phyloP scores from a whole-genome alignment of 1,140 invertebrate genomes.

The Melanaphis sacchari region DNA sequence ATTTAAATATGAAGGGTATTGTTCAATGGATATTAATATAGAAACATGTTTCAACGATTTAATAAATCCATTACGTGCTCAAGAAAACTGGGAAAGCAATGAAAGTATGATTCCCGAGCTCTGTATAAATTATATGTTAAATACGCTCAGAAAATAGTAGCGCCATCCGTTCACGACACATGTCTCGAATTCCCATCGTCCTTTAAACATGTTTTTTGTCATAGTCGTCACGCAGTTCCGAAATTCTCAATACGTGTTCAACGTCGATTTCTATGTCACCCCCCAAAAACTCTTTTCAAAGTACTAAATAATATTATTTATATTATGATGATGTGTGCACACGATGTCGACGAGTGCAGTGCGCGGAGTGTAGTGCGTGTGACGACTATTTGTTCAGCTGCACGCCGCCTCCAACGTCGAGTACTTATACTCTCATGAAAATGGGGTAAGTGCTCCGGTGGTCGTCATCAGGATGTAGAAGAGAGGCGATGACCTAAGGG shows the following conservation, averaged over 20 bases:
- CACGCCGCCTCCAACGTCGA: neutral
- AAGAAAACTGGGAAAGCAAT: neutral
- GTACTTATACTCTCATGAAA: constrained; percentile 3
- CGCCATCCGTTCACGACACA: neutral
- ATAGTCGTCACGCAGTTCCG: neutral
- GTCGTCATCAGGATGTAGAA: neutral
- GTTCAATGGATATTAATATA: neutral
- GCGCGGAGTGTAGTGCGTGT: neutral
- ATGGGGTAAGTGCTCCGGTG: constrained; percentile 10
- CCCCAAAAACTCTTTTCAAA: neutral
- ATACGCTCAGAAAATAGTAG: neutral
- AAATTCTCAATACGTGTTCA: constrained; percentile 23
- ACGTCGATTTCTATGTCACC: neutral
- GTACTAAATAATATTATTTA: neutral
- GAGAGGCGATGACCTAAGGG: neutral
- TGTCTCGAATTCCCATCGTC: neutral
- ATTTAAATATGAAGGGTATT: neutral
- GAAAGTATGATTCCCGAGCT: neutral
- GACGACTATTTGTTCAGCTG: constrained; percentile 41
- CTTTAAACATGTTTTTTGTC: neutral
- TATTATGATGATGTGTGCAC: neutral
- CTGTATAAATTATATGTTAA: neutral
- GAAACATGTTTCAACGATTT: neutral
- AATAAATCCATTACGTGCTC: neutral
- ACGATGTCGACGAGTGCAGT: neutral